Conservation (phyloP, 2,888 invertebrate genomes). For the Macrosoma leucophasiata region DNA sequence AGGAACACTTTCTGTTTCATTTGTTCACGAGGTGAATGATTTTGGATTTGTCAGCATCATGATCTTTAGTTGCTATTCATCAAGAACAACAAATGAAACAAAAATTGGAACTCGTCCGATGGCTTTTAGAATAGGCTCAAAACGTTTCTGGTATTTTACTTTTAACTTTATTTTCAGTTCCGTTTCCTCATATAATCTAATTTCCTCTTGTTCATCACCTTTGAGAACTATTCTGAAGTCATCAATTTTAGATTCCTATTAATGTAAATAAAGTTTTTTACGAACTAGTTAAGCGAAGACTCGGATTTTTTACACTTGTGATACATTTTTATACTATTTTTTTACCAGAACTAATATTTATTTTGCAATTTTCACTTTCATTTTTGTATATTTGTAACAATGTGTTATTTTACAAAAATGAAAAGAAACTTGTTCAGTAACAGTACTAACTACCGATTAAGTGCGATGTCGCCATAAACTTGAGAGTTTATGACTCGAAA, state of each 20-base stretch:
- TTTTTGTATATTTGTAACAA: slow-evolving; percentile 40
- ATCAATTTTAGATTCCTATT: no score
- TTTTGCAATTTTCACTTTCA: slow-evolving; percentile 29
- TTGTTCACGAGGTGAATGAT: slow-evolving; percentile 3
- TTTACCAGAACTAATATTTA: slow-evolving; percentile 26
- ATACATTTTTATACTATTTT: slow-evolving; percentile 21
- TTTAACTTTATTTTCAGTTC: no score
- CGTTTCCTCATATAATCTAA: no score
- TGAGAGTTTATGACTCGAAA: slow-evolving; percentile 34
- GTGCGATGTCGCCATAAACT: slow-evolving; percentile 61
- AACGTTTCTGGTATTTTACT: no score
- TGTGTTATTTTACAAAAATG: slow-evolving; percentile 41
- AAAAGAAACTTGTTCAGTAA: slow-evolving; percentile 32
- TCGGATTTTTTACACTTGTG: no score
- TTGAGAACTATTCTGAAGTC: no score
- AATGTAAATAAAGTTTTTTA: slow-evolving; percentile 23
- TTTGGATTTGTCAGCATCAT: no score
- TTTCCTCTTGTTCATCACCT: no score
- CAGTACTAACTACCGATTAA: slow-evolving; percentile 49
- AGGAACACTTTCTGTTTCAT: slow-evolving; percentile 3
- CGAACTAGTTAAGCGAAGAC: slow-evolving; percentile 22
- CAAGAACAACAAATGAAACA: slow-evolving; percentile 4
- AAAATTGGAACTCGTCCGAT: slow-evolving; percentile 3
- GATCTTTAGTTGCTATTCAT: no score
- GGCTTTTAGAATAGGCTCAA: slow-evolving; percentile 35